Base-by-base conservation (phyloP, 92 coral and sea anemone genomes). In the Paragorgia papillata region DNA sequence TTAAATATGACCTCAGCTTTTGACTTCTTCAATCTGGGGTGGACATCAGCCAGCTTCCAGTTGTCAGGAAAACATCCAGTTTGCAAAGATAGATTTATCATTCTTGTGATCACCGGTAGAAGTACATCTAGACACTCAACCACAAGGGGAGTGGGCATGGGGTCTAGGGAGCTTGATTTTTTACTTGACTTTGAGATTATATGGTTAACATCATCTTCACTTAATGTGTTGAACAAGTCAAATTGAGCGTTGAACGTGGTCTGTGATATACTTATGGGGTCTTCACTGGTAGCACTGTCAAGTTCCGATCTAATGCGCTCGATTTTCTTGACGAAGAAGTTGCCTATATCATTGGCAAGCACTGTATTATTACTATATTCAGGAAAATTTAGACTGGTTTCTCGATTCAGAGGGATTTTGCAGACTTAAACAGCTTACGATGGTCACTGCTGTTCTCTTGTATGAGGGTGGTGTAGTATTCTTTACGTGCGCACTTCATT, bases 1-100 rank as follows among this genome's bases (percentile, higher is more conserved):
- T 46, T 18, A 30, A 85, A 85, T 57, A 62, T 62, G 32, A 34
- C 75, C 40, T 84, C 88, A 44, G 84, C 54, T 14, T 69, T 80
- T 59, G 82, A 71, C 68, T 85, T 85, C 85, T 85, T 79, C 39
- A 73, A 55, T 44, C 76, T 50, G 0, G 81, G 88, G 67, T 49
- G 75, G 63, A 85, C 88, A 48, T 70, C 49, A 26, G 85, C 82
- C 18, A 69, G 81, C 64, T 84, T 84, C 80, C 84, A 84, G 35
- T 44, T 33, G 7, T 84, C 63, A 39, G 79, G 74, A 65, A 83
- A 76, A 37, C 56, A 40, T 15, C 87, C 87, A 55, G 83, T 44
- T n/a, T n/a, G n/a, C n/a, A n/a, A n/a, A n/a, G n/a, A n/a, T n/a
- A n/a, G n/a, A n/a, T n/a, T n/a, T n/a, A n/a, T n/a, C n/a, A n/a